Evolutionary conservation across 2,888 invertebrate genomes (phyloP), one percentile per base, ranked within the genome.

Genomic region (Auanema sp.): DNA sequence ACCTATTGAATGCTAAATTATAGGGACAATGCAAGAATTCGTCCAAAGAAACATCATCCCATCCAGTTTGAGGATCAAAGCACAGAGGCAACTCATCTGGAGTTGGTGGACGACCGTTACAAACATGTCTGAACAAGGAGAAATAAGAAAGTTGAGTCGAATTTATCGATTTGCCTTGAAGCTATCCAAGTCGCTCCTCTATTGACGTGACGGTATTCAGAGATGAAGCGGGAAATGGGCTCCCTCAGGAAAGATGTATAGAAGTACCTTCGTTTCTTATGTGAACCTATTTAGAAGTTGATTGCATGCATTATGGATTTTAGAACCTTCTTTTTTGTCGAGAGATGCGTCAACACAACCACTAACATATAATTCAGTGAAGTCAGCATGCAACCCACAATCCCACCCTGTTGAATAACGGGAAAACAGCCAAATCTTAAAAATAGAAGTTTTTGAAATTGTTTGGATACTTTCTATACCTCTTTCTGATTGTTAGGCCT

Each of bases 371-470:
- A 98, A 86, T 87, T 98, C 97, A 2, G 97, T 97, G 91, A 93
- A 97, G 87, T 97, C 97, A 0, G 87, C 86, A 76, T 87, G 87
- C 53, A 98, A 88, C 58, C 98, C 98, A 86, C 98, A 98, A 84
- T 78, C 92, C 95, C 95, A 95, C 75, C 95, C 95, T 25, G 93
- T 95, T 57, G 94, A 93, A 87, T 93, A 95, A 83, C 95, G 89
- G 84, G 93, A 94, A 87, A 98, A 96, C 75, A 98, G 88, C 97
- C 97, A 98, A 85, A 91, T 91, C 87, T 78, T 42, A 62, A 73
- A 68, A 50, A 56, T 33, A 8, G 8, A 33, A 60, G n/a, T 11
- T 93, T 1, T 16, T 44, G 1, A 16, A 23, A 23, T 1, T 25
- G 24, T 14, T 11, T n/a, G 8, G n/a, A 8, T 12, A 71, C 91